A percentile compares a stretch with the other conserved stretches of the same genome.
Evolutionary conservation across 2,113 vertebrate genomes (phyloP).

Genomic region (Erythrolamprus reginae): DNA sequence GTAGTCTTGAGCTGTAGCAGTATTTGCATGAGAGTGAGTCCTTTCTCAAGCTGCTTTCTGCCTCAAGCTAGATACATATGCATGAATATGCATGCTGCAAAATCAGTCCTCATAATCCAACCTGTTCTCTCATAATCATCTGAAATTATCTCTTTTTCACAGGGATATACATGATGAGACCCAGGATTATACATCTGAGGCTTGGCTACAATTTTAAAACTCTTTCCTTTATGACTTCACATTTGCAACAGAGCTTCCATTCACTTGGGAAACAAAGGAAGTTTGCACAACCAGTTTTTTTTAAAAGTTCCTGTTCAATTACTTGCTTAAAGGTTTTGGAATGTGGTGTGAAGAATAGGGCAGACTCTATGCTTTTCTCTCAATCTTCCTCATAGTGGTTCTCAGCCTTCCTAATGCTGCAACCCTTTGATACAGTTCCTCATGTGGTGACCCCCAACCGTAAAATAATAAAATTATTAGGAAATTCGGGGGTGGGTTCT

Average conservation of each 20-base stretch:
- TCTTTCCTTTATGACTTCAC: background rate
- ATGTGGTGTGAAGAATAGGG: background rate
- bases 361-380: background rate
- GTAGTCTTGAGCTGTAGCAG: background rate
- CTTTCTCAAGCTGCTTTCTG: background rate
- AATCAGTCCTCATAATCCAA: background rate
- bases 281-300: background rate
- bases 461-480: no score
- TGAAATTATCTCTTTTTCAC: background rate
- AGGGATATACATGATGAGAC: background rate
- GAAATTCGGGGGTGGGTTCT: no score
- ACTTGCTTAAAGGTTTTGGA: background rate
- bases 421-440: no score
- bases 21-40: background rate
- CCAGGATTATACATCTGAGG: background rate
- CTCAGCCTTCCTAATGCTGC: no score
- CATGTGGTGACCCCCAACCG: no score
- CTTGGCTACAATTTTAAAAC: background rate
- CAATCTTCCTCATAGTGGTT: background rate
- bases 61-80: background rate
- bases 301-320: background rate
- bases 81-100: background rate
- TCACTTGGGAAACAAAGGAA: background rate
- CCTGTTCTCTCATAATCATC: background rate
- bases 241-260: background rate